Base-by-base conservation (phyloP, 2,888 invertebrate species). In the Pseudococcus viburni region DNA sequence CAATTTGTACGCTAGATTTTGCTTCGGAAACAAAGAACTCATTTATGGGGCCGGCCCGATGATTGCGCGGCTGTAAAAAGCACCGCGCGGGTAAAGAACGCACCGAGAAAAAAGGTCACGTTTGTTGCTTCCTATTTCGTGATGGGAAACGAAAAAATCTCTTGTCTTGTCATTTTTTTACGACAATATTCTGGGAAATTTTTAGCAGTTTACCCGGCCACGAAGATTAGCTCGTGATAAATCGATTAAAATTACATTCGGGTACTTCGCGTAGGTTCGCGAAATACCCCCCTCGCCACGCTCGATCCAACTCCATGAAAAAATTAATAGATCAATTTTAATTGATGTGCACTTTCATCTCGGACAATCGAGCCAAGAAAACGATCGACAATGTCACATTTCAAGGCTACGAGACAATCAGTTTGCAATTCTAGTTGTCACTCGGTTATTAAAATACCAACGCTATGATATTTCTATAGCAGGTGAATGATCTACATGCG, bases 81-180 rank as follows among this genome's bases (percentile, higher is more conserved):
- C 26, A 73, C 15, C 77, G 17, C 77, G 39, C 77, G 42, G 42
- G 42, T 42, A 51, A 59, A 1, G 22, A 22, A 26, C 48, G 15
- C 51, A 12, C 1, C 17, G 9, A 48, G 7, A 26, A 59, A 55
- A 64, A 85, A 85, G 85, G 85, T 85, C 85, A 85, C 85, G 85
- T 85, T 85, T 64, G 55, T 85, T 59, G 64, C 85, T 85, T 85
- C 85, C 85, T 64, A 85, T 64, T 85, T 85, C 85, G 85, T 85
- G 85, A 85, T 85, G 85, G 85, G 85, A 85, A 85, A 59, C 64
- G 84, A 84, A 85, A 83, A 83, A 46, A 39, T 22, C 77, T 42
- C 80, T 83, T 19, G 80, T 83, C 73, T 73, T 83, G 80, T 83
- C 80, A 83, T 83, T 83, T 83, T 42, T 83, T 83, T 46, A 83